Evolutionary conservation across 2,797 vertebrate species (phyloP).

Genomic region (Sebastes nivosus): DNA sequence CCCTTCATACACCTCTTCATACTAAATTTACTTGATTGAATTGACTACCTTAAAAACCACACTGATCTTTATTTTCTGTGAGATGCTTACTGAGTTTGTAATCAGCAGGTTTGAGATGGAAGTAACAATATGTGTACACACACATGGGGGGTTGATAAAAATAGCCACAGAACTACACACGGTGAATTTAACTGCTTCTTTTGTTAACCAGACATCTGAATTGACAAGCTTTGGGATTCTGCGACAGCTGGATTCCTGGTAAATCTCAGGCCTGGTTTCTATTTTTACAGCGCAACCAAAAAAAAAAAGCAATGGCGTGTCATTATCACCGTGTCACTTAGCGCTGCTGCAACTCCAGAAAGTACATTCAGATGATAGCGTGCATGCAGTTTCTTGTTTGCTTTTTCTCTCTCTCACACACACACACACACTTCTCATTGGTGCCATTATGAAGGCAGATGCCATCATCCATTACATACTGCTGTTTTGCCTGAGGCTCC

Average conservation of each 20-base stretch:
- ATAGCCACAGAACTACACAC: not conserved
- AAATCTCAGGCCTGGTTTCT: not conserved
- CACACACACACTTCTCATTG: not conserved
- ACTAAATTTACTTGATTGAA: rapidly evolving
- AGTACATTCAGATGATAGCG: not conserved
- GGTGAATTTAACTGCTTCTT: not conserved
- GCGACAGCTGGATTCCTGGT: not conserved
- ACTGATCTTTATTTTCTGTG: not conserved
- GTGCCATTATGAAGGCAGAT: constrained; percentile 15
- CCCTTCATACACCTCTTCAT: not conserved
- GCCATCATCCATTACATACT: constrained; percentile 29
- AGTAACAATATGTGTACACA: not conserved
- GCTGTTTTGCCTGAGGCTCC: constrained; percentile 11
- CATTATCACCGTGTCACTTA: not conserved
- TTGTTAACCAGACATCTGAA: not conserved
- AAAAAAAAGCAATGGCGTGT: not conserved
- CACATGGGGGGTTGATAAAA: not conserved
- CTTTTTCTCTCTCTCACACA: not conserved
- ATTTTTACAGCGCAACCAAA: not conserved
- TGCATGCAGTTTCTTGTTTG: not conserved
- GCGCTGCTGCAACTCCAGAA: not conserved
- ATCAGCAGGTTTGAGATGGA: not conserved
- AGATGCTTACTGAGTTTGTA: not conserved
- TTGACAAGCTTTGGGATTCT: not conserved
- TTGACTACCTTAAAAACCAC: not conserved